Evolutionary conservation across 1,140 invertebrate genomes (phyloP), one percentile per base, ranked within the genome.

Genomic region (Brevipalpus yothersi): DNA sequence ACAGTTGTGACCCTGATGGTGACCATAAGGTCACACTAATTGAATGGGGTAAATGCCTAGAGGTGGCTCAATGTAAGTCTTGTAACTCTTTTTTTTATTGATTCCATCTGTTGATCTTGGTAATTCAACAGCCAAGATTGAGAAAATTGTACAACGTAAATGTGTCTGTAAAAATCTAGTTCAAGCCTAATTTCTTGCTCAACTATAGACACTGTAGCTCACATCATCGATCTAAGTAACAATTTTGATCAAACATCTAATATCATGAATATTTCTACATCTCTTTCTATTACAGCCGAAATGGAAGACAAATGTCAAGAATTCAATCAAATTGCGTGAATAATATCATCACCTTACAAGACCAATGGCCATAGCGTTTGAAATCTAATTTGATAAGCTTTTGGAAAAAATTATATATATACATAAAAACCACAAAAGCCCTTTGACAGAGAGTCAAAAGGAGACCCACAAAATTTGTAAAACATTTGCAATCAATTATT

Each of bases 21-120:
- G 83, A 93, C 72, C 89, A 92, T 70, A 79, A 81, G 68, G 88
- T 94, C 67, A 64, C 84, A 10, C 75, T 94, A 45, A 71, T 78
- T 60, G 90, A 94, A 73, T 94, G 90, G 90, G 88, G 86, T 63
- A 82, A 80, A 68, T 94, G 90, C 67, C 76, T 94, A 60, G 79
- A 89, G 67, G 74, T 92, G 40, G 80, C 87, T 57, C 78, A 83
- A 73, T 82, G 73, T 72, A 65, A 64, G 12, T 60, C 11, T 31
- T 31, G 31, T 31, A 31, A 31, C 31, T 31, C 31, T 31, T 31
- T 40, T n/a, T 58, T 31, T 21, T 9, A 15, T 56, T 40, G 2
- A 45, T 17, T 9, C n/a, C 12, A 45, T 15, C n/a, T 17, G 1
- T 39, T n/a, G 13, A 13, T 21, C 15, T 13, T n/a, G 13, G 7